Percentiles rank a stretch among this genome's conserved stretches.
phyloP scores from a whole-genome alignment of 2,888 invertebrate genomes.

The Byasa hedistus region DNA sequence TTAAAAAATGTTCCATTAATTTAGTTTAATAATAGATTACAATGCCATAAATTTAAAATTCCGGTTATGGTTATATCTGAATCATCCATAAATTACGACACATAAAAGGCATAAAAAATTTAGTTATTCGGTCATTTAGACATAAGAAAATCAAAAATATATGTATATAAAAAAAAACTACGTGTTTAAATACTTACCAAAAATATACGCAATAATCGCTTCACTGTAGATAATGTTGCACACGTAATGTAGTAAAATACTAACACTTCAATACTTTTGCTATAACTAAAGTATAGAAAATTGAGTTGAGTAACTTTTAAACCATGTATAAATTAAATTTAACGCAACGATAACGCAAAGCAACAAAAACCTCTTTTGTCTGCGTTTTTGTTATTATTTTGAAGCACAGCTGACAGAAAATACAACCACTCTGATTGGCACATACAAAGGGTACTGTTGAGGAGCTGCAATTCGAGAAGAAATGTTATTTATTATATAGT shows the following conservation, averaged over 20 bases:
- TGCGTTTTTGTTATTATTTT: conserved; percentile 29
- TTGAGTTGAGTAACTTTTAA: conserved; percentile 12
- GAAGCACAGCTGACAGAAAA: conserved; percentile 24
- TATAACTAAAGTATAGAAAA: conserved; percentile 12
- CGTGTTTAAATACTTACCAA: conserved; percentile 21
- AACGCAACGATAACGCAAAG: background rate
- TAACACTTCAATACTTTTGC: conserved; percentile 24
- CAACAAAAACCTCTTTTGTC: conserved; percentile 12
- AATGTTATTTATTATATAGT: conserved; percentile 5
- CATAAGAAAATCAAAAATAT: background rate
- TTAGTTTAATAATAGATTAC: too few species aligned
- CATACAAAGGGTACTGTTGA: conserved; percentile 18
- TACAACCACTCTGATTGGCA: conserved; percentile 25
- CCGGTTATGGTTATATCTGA: too few species aligned
- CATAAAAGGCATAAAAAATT: too few species aligned
- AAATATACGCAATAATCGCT: conserved; percentile 22
- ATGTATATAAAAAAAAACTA: background rate
- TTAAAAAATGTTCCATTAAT: background rate
- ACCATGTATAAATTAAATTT: background rate
- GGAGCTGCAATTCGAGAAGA: conserved; percentile 21
- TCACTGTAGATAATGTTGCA: conserved; percentile 4
- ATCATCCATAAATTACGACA: too few species aligned
- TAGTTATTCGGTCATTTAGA: too few species aligned
- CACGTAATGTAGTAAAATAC: background rate
- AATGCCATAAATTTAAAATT: too few species aligned